A percentile compares a stretch with the other conserved stretches of the same genome.
phyloP scores from a whole-genome alignment of 2,888 invertebrate genomes.

The Frankliniella intonsa region DNA sequence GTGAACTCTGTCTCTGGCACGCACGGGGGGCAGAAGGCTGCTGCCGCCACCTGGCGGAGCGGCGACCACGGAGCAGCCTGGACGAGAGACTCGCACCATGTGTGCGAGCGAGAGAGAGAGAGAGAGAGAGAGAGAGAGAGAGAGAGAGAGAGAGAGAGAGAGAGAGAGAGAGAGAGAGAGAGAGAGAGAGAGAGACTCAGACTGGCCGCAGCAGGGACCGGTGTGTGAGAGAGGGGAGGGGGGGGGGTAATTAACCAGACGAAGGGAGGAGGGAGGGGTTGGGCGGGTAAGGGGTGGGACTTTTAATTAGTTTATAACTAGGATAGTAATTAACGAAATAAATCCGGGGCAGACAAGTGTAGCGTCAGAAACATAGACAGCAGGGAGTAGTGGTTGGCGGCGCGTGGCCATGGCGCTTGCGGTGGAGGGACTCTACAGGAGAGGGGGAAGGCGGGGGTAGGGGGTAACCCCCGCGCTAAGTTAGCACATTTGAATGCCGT shows the following conservation, averaged over 20 bases:
- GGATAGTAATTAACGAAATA: conserved; percentile 23
- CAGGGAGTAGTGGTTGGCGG: background rate
- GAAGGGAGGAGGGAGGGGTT: background rate
- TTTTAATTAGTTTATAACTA: conserved; percentile 27
- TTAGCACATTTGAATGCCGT: conserved; percentile 4
- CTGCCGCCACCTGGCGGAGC: no score
- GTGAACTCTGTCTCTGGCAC: no score
- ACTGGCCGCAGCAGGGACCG: background rate
- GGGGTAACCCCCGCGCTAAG: background rate
- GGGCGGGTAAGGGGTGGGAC: background rate
- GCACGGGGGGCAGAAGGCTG: no score
- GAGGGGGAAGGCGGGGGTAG: no score
- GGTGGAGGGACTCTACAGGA: background rate
- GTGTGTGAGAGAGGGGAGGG: background rate
- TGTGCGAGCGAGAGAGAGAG: background rate
- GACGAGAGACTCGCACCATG: background rate
- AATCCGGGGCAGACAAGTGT: conserved; percentile 24
- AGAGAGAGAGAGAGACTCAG: background rate
- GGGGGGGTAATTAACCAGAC: background rate
- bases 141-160: background rate
- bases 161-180: background rate
- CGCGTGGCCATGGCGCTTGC: background rate
- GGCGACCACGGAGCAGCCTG: no score
- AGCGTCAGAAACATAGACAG: conserved; percentile 22
- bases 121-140: background rate